Conservation (phyloP, 2,113 vertebrate genomes). For the Cochlearius cochlearius region DNA sequence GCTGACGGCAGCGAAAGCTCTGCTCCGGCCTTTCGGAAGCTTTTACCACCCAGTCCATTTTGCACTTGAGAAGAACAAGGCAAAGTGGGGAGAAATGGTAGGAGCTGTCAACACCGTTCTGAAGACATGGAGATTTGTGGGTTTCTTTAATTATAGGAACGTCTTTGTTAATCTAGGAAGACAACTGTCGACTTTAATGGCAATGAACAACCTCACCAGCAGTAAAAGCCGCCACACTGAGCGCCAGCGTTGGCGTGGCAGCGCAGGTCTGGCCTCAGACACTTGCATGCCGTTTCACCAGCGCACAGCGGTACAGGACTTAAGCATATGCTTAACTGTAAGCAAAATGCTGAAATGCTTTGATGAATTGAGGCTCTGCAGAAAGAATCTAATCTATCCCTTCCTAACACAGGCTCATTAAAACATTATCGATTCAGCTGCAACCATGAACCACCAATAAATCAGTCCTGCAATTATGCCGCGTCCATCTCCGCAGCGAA, state of each 20-base stretch:
- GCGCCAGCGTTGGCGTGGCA: not conserved
- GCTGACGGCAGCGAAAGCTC: not conserved
- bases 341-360: not conserved
- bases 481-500: not conserved
- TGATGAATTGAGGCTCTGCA: not conserved
- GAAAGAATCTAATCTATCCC: not conserved
- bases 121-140: not conserved
- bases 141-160: not conserved
- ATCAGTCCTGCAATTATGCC: not conserved
- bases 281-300: not conserved
- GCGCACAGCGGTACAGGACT: fast-evolving
- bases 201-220: not conserved
- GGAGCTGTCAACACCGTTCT: fast-evolving
- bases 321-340: not conserved
- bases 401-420: not conserved
- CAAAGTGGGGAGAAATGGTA: not conserved
- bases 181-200: not conserved
- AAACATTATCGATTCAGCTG: not conserved
- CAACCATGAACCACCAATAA: not conserved
- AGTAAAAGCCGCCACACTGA: not conserved
- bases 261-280: not conserved
- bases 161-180: not conserved
- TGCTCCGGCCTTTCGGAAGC: not conserved
- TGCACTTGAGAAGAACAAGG: not conserved
- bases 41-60: not conserved